phyloP scores from a whole-genome alignment of 2,888 invertebrate genomes.

The Trachelus troglodyta region DNA sequence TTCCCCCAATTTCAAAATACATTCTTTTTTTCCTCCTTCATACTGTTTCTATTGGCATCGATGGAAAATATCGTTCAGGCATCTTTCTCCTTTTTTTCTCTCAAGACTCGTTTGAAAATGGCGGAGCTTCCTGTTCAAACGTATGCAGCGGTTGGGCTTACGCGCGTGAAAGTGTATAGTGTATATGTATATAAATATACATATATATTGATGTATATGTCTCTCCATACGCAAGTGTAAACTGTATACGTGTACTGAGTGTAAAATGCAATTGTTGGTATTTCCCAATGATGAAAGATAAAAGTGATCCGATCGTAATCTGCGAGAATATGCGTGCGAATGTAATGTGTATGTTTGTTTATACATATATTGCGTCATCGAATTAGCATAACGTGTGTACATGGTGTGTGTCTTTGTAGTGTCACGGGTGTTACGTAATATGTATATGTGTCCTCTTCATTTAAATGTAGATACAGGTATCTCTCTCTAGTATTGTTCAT shows the following conservation, averaged over 20 bases:
- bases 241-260: neutral
- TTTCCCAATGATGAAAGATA: neutral
- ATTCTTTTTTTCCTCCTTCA: neutral
- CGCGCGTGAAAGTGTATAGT: slow-evolving; percentile 21
- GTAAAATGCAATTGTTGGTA: neutral
- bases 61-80: neutral
- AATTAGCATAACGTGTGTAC: neutral
- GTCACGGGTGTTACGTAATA: neutral
- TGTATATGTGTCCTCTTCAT: slow-evolving; percentile 1
- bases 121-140: neutral
- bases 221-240: neutral
- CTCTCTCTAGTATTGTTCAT: slow-evolving; percentile 40
- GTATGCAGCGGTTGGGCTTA: slow-evolving; percentile 18
- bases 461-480: slow-evolving; percentile 16
- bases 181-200: slow-evolving; percentile 22
- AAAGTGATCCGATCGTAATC: neutral
- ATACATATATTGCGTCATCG: neutral
- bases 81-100: neutral
- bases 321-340: neutral
- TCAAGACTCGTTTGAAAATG: neutral
- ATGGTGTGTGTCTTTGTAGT: neutral
- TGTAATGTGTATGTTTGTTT: neutral
- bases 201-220: neutral
- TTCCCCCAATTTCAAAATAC: neutral
- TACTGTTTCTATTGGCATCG: neutral